Conservation (phyloP, 92 coral and sea anemone genomes). For the Phenganax stokvisi region DNA sequence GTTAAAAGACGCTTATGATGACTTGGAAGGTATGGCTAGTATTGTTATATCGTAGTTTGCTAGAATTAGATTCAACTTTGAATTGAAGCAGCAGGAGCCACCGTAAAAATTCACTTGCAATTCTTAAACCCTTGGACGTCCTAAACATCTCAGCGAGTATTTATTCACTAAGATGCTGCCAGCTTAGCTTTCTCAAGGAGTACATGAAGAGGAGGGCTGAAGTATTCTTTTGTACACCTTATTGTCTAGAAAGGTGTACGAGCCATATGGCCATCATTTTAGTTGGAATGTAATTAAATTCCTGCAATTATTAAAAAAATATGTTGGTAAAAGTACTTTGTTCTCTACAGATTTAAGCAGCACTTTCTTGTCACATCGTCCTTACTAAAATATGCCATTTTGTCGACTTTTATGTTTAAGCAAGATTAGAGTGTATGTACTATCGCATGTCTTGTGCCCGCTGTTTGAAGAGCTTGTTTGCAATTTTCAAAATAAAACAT, state of each 20-base stretch:
- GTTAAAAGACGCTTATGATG: constrained; percentile 53
- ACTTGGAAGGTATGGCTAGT: constrained; percentile 64
- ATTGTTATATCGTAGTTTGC: background rate
- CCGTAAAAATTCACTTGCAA: constrained; percentile 26
- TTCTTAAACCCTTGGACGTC: constrained; percentile 41
- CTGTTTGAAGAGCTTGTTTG: constrained; percentile 33
- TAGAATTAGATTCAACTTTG: constrained; percentile 6
- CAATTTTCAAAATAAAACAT: constrained; percentile 26
- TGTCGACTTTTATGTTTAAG: constrained; percentile 6
- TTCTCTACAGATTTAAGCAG: constrained; percentile 1
- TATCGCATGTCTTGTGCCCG: constrained; percentile 3
- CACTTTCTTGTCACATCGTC: background rate
- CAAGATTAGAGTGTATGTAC: background rate
- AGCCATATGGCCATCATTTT: constrained; percentile 40
- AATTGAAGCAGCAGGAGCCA: constrained; percentile 36
- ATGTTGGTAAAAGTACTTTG: constrained; percentile 5
- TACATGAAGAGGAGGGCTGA: constrained; percentile 1
- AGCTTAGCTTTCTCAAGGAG: constrained; percentile 24
- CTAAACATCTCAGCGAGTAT: constrained; percentile 42
- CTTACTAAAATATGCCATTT: background rate
- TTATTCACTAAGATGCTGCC: constrained; percentile 36
- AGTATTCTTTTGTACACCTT: background rate
- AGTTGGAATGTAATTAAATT: constrained; percentile 38
- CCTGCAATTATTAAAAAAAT: constrained; percentile 34
- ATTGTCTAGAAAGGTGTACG: background rate